Evolutionary conservation across 2,888 invertebrate species (phyloP).

Genomic region (Pseudococcus jackbeardsleyi): DNA sequence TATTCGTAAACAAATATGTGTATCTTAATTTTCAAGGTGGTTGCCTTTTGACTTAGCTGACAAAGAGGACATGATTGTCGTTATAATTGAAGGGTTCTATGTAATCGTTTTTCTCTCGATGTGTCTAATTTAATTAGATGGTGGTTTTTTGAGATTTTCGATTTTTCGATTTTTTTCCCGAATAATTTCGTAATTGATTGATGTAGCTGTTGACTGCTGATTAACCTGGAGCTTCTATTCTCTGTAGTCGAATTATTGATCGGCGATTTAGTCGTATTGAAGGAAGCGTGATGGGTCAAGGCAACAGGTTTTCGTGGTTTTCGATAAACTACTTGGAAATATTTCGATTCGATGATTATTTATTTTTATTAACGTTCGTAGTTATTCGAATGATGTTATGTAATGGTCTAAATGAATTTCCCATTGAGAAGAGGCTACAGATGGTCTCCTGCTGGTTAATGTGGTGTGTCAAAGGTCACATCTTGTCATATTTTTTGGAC

Average conservation of each 20-base stretch:
- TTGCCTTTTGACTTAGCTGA: neutral
- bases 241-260: neutral
- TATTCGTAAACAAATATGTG: neutral
- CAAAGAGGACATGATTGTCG: neutral
- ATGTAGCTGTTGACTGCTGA: neutral
- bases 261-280: neutral
- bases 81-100: neutral
- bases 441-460: neutral
- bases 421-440: neutral
- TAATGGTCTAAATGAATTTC: neutral
- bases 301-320: neutral
- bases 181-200: neutral
- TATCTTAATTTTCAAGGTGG: neutral
- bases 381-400: neutral
- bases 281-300: conserved; percentile 1
- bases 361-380: neutral
- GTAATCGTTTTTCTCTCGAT: neutral
- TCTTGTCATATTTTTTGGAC: too few species aligned
- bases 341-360: neutral
- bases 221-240: neutral
- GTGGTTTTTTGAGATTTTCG: neutral
- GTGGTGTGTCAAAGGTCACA: too few species aligned
- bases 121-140: neutral
- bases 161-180: neutral
- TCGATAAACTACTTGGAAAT: neutral